phyloP scores from a whole-genome alignment of 1,140 invertebrate genomes.

The Pogonomyrmex barbatus region DNA sequence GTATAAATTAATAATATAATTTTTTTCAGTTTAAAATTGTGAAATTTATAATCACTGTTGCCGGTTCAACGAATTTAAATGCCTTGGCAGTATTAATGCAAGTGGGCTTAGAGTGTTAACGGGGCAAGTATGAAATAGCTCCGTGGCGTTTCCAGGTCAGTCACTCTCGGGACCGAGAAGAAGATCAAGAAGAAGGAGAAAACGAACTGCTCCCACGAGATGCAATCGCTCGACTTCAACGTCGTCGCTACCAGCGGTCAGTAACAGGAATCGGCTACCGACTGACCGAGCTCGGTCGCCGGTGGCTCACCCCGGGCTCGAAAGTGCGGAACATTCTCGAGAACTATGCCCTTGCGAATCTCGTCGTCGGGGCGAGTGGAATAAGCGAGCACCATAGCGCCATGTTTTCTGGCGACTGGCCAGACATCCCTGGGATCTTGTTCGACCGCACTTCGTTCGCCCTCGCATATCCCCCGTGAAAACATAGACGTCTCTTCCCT shows the following conservation, averaged over 20 bases:
- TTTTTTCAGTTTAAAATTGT: background rate
- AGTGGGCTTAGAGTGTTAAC: slow-evolving; percentile 33
- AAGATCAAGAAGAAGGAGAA: background rate
- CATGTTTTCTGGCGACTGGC: slow-evolving; percentile 67
- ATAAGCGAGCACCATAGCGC: slow-evolving; percentile 64
- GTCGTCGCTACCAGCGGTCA: slow-evolving; percentile 18
- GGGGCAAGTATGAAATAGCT: slow-evolving; percentile 25
- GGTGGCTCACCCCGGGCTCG: slow-evolving; percentile 54
- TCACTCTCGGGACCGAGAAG: slow-evolving; percentile 26
- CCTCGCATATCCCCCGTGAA: slow-evolving; percentile 46
- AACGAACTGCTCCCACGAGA: slow-evolving; percentile 44
- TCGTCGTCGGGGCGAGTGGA: slow-evolving; percentile 37
- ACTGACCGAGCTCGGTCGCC: slow-evolving; percentile 36
- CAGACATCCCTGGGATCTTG: slow-evolving; percentile 67
- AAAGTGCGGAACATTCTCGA: slow-evolving; percentile 52
- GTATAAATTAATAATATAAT: background rate
- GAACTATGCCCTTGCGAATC: slow-evolving; percentile 49
- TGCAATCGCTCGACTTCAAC: slow-evolving; percentile 63
- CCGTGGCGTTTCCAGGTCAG: slow-evolving; percentile 47
- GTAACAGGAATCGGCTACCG: slow-evolving; percentile 45
- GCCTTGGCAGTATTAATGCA: background rate
- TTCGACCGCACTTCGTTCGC: slow-evolving; percentile 43
- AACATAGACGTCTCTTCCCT: slow-evolving; percentile 34
- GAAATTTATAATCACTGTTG: slow-evolving; percentile 24
- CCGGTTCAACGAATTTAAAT: slow-evolving; percentile 22